Evolutionary conservation across 2,113 vertebrate species (phyloP).

Genomic region (Donacobius atricapilla): DNA sequence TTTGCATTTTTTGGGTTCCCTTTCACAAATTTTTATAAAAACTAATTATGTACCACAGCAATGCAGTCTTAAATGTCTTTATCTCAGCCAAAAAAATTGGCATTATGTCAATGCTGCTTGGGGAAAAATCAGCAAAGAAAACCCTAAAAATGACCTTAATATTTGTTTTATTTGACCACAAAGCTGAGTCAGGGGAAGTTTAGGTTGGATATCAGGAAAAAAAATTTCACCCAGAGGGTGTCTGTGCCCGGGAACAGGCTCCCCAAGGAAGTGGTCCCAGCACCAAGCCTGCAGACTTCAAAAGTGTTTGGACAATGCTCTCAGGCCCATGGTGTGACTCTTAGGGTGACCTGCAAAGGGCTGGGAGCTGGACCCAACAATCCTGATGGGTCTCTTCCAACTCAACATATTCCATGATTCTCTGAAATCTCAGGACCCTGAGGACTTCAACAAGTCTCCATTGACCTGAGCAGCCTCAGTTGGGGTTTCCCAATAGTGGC

Average conservation of each 20-base stretch:
- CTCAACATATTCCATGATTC: neutral
- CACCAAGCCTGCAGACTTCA: neutral
- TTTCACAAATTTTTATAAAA: neutral
- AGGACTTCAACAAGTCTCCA: neutral
- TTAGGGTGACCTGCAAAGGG: neutral
- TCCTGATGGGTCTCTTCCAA: too few species aligned
- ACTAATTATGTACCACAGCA: neutral
- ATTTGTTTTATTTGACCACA: neutral
- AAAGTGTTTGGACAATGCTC: neutral
- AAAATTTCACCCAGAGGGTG: neutral
- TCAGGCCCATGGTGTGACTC: neutral
- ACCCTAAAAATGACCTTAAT: neutral
- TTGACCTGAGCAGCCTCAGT: accelerated
- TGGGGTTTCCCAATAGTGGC: accelerated
- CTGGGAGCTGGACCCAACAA: neutral
- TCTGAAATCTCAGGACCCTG: neutral
- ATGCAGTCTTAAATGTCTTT: neutral
- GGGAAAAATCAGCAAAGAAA: neutral
- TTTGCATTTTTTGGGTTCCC: accelerated
- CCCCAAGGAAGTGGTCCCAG: neutral
- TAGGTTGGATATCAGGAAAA: neutral
- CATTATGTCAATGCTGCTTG: neutral
- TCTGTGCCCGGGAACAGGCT: neutral
- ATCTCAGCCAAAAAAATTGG: neutral
- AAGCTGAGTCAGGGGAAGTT: neutral